Conservation (phyloP, 2,888 invertebrate genomes). For the Amphipyra tragopoginis region DNA sequence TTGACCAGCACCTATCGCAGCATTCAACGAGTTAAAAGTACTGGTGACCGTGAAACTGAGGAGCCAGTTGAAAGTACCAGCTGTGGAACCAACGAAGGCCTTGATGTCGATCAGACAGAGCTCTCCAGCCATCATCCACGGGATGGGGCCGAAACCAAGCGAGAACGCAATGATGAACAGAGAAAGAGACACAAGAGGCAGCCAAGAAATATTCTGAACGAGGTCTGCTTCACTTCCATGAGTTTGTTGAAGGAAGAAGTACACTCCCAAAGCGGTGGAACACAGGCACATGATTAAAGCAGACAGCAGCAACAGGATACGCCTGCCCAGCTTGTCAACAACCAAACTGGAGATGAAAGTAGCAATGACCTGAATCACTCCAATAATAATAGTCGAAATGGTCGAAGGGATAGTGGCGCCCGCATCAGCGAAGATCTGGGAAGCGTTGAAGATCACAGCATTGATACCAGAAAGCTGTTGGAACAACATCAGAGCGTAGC, state of each 20-base stretch:
- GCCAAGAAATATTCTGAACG: constrained; percentile 91
- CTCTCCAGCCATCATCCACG: constrained; percentile 96
- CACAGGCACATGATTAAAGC: constrained; percentile 92
- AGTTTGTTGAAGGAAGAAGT: constrained; percentile 89
- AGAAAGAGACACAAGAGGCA: constrained; percentile 93
- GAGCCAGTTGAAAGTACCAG: constrained; percentile 95
- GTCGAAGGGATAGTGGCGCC: constrained; percentile 90
- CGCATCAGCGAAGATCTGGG: constrained; percentile 93
- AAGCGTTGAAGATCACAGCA: constrained; percentile 95
- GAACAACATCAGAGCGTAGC: constrained; percentile 95
- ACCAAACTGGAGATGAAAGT: constrained; percentile 94
- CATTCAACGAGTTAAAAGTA: constrained; percentile 91
- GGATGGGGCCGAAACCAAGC: constrained; percentile 96
- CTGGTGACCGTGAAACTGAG: constrained; percentile 95
- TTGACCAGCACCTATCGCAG: constrained; percentile 89
- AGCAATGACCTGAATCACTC: constrained; percentile 94
- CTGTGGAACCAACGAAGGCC: constrained; percentile 93
- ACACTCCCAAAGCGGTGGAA: constrained; percentile 92
- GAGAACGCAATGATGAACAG: constrained; percentile 95
- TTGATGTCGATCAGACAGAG: constrained; percentile 95
- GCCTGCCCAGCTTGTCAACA: constrained; percentile 95
- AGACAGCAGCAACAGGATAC: constrained; percentile 93
- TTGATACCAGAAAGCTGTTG: constrained; percentile 96
- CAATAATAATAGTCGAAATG: constrained; percentile 94
- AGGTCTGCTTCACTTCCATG: constrained; percentile 73